These are phyloP conservation scores for Toxotes lorentzi DNA, from an alignment of 2,797 vertebrate species.

Conservation along the genomic window DNA sequence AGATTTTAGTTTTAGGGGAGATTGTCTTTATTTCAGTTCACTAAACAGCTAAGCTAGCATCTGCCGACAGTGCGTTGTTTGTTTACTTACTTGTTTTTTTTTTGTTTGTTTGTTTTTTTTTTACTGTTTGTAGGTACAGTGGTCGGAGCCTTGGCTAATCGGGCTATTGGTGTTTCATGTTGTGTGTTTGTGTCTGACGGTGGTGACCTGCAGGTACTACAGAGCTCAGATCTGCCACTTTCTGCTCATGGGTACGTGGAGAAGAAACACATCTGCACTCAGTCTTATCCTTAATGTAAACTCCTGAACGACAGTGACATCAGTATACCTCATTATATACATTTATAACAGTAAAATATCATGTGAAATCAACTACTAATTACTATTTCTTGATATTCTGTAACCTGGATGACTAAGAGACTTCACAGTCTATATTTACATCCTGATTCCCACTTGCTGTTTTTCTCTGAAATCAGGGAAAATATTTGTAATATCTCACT, in stretches of 20 bases:
- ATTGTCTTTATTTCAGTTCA: neutral
- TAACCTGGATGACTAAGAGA: too few species aligned
- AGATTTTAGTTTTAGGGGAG: too few species aligned
- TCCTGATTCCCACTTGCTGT: too few species aligned
- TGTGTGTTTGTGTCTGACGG: conserved; percentile 88
- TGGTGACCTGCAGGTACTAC: conserved; percentile 88
- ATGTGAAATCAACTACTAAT: too few species aligned
- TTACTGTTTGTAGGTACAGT: conserved; percentile 85
- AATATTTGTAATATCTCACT: neutral
- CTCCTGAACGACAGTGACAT: neutral
- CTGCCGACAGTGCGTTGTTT: neutral
- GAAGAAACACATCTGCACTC: accelerated
- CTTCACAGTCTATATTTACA: too few species aligned
- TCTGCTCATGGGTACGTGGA: conserved; percentile 90
- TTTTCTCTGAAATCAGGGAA: too few species aligned
- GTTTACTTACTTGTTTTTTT: too few species aligned
- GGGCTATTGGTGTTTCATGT: conserved; percentile 89
- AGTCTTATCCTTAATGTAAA: too few species aligned
- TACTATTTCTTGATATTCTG: too few species aligned
- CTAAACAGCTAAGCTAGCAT: too few species aligned
- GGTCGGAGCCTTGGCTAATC: conserved; percentile 94
- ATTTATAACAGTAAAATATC: too few species aligned
- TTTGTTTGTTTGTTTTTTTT: neutral
- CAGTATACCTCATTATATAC: neutral
- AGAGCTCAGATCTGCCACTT: conserved; percentile 92